Percentiles rank a stretch among this genome's conserved stretches.
Evolutionary conservation across 2,113 vertebrate species (phyloP).

Genomic region (Catharus fuscescens): DNA sequence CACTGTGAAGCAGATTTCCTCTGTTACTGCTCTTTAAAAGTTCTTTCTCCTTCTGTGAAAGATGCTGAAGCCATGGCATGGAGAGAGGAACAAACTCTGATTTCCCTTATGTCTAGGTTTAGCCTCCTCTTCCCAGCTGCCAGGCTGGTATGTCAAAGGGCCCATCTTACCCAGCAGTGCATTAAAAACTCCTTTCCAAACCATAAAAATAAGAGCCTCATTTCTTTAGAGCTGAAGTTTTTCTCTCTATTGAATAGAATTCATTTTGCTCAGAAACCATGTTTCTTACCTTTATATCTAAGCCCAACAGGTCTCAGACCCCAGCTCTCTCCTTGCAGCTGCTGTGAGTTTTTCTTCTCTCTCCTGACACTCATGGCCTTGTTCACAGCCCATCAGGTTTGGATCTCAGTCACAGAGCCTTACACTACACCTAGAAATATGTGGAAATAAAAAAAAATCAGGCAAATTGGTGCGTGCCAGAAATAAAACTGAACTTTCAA

Average conservation of each 20-base stretch:
- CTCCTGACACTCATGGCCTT: background rate
- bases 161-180: background rate
- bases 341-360: constrained; percentile 7
- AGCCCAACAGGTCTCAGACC: background rate
- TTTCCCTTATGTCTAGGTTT: background rate
- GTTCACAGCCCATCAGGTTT: background rate
- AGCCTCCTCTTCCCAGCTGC: background rate
- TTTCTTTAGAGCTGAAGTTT: background rate
- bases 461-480: background rate
- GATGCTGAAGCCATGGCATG: fast-evolving
- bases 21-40: background rate
- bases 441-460: background rate
- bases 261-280: background rate
- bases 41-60: background rate
- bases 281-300: background rate
- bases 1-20: background rate
- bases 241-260: background rate
- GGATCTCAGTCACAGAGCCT: background rate
- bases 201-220: background rate
- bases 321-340: background rate
- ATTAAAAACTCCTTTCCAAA: background rate
- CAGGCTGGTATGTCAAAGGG: background rate
- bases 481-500: constrained; percentile 22
- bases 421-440: constrained; percentile 2
- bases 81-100: background rate